A percentile compares a stretch with the other conserved stretches of the same genome.
These are phyloP conservation scores for Halisarca cf. caerulea DNA, from an alignment of 37 sponge, comb jelly and placozoan genomes.

Conservation along the genomic window DNA sequence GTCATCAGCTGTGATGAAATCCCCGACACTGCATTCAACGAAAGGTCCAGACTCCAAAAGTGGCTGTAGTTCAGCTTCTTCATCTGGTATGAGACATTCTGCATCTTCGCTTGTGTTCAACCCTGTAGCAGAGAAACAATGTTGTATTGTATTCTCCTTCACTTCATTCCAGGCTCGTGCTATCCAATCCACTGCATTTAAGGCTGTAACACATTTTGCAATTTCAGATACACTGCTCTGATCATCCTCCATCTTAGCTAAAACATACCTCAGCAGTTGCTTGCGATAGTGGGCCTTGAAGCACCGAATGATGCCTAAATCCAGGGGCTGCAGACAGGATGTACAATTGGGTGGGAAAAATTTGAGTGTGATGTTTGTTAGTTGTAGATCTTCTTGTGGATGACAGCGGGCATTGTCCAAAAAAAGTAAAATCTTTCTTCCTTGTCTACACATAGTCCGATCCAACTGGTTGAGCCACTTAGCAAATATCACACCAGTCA, in stretches of 20 bases:
- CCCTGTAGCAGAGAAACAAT: no score
- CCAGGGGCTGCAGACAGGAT: constrained; percentile 70
- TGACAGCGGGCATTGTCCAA: constrained; percentile 73
- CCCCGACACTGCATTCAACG: constrained; percentile 2
- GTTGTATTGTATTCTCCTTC: constrained; percentile 33
- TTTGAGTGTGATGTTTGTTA: constrained; percentile 54
- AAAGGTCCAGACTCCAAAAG: no score
- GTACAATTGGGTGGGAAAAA: constrained; percentile 59
- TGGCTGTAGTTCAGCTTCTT: no score
- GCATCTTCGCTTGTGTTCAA: no score
- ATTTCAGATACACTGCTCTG: not conserved
- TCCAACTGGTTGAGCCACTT: not conserved
- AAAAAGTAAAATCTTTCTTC: constrained; percentile 39
- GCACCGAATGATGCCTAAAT: constrained; percentile 54
- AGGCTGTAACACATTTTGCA: not conserved
- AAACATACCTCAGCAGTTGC: not conserved
- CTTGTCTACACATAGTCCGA: constrained; percentile 21
- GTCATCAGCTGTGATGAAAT: constrained; percentile 30
- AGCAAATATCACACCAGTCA: constrained; percentile 17
- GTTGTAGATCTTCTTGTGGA: constrained; percentile 32
- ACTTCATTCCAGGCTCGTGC: constrained; percentile 50
- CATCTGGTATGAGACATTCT: no score
- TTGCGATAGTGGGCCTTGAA: not conserved
- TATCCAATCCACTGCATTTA: constrained; percentile 50
- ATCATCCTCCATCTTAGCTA: no score